Evolutionary conservation across 2,113 vertebrate genomes (phyloP).

Genomic region (Cheirogaleus medius): DNA sequence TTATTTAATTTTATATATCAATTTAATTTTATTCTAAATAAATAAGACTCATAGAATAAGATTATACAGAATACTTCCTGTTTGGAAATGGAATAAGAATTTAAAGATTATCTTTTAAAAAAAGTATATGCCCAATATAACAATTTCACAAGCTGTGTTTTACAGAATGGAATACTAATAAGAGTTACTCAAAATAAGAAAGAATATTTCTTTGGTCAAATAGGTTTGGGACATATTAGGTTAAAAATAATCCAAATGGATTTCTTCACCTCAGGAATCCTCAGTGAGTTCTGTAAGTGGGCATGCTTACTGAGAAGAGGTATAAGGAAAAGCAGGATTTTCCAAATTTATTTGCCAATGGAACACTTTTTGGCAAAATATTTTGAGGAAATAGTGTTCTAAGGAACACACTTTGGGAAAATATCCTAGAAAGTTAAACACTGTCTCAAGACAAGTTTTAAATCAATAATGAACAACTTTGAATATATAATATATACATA

Average conservation of each 20-base stretch:
- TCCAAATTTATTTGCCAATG: neutral
- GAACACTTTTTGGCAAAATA: neutral
- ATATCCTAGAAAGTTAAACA: neutral
- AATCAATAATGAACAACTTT: neutral
- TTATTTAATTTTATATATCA: neutral
- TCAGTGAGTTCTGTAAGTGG: neutral
- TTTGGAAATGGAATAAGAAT: neutral
- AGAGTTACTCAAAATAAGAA: neutral
- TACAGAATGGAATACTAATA: neutral
- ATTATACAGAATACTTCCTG: neutral
- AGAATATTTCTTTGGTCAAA: neutral
- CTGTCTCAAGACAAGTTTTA: neutral
- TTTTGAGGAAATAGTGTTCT: neutral
- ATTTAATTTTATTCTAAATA: constrained; percentile 34
- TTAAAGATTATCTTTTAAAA: constrained; percentile 38
- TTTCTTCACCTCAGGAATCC: neutral
- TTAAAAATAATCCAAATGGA: neutral
- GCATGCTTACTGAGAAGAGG: neutral
- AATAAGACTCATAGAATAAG: neutral
- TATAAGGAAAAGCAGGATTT: neutral
- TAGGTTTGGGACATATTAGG: neutral
- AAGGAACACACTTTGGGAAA: neutral
- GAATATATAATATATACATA: neutral
- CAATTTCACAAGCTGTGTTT: neutral
- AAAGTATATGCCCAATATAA: neutral